Percentiles rank a stretch among this genome's conserved stretches.
phyloP scores from a whole-genome alignment of 2,797 vertebrate genomes.

The Xenentodon cancila region DNA sequence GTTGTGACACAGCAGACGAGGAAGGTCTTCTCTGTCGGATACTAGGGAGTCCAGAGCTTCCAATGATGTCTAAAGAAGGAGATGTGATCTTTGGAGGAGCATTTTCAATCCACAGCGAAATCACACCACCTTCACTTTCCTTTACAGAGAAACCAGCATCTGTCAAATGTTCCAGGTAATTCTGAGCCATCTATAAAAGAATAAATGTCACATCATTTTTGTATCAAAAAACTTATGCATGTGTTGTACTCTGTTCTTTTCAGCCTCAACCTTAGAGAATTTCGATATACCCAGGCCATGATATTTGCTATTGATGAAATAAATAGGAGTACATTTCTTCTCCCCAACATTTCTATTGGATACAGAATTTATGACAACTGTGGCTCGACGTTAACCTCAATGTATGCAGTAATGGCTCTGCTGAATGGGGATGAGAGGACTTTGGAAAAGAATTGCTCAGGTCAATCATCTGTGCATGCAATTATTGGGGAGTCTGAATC shows the following conservation, averaged over 20 bases:
- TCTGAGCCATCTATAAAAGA: neutral
- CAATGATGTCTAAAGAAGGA: constrained; percentile 75
- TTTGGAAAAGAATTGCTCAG: constrained; percentile 53
- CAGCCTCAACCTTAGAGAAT: constrained; percentile 79
- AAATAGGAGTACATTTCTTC: constrained; percentile 70
- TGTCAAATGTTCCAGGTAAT: constrained; percentile 77
- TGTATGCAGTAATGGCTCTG: constrained; percentile 76
- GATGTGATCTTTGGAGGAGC: constrained; percentile 76
- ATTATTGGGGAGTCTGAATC: constrained; percentile 83
- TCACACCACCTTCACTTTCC: constrained; percentile 59
- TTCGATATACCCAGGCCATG: constrained; percentile 81
- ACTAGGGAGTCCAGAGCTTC: constrained; percentile 65
- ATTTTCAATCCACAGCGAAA: constrained; percentile 81
- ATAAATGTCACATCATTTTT: neutral
- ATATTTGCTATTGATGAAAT: constrained; percentile 83
- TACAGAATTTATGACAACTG: constrained; percentile 83
- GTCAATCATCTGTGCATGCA: constrained; percentile 73
- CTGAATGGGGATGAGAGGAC: constrained; percentile 67
- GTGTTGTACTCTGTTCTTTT: constrained; percentile 10
- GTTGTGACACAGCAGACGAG: constrained; percentile 29
- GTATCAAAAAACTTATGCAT: neutral
- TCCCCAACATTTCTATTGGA: constrained; percentile 77
- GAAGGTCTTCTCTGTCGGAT: constrained; percentile 63
- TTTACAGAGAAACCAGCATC: constrained; percentile 73
- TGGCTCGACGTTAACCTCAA: constrained; percentile 73